Conservation (phyloP, 2,888 invertebrate genomes). For the Arge pagana region DNA sequence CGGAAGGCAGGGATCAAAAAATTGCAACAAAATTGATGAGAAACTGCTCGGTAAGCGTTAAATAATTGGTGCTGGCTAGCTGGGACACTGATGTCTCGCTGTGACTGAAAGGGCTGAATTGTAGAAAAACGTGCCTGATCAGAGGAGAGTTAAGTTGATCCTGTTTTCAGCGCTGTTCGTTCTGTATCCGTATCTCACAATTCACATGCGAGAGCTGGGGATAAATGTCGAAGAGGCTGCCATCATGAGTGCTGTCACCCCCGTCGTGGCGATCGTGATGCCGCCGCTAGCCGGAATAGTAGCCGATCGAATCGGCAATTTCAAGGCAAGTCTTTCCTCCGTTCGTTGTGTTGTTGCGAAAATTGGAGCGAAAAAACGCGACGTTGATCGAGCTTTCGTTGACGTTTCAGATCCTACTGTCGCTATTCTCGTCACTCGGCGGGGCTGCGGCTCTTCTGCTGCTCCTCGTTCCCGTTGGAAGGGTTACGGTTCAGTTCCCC, state of each 20-base stretch:
- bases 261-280: constrained; percentile 76
- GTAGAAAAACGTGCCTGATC: no score
- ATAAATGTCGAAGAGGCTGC: constrained; percentile 80
- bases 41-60: no score
- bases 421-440: constrained; percentile 70
- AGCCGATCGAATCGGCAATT: constrained; percentile 81
- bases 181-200: constrained; percentile 77
- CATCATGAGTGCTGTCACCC: constrained; percentile 78
- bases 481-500: constrained; percentile 70
- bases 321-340: constrained; percentile 65
- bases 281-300: constrained; percentile 77
- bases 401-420: constrained; percentile 66
- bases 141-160: no score
- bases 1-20: no score
- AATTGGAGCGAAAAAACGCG: neutral
- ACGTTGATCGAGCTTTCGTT: neutral
- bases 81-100: no score
- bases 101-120: no score
- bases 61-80: no score
- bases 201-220: constrained; percentile 79
- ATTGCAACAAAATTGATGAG: no score
- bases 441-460: constrained; percentile 71
- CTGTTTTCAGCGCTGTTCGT: constrained; percentile 70
- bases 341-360: neutral
- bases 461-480: constrained; percentile 72